These are phyloP conservation scores for Hylia prasina DNA, from an alignment of 2,113 vertebrate species.

Conservation along the genomic window DNA sequence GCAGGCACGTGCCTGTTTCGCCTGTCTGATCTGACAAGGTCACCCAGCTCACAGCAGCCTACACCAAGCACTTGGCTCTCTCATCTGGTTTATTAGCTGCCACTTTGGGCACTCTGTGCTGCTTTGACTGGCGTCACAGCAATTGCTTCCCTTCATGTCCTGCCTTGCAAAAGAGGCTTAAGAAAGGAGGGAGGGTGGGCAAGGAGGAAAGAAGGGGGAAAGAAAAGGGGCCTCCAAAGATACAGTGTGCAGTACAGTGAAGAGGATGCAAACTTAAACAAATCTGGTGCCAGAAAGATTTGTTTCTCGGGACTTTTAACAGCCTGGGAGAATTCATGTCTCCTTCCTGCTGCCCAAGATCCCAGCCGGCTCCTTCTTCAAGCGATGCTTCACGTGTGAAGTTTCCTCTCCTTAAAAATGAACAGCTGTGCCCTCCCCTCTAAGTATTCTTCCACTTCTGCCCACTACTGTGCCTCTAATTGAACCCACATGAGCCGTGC, in stretches of 20 bases:
- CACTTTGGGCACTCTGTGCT: conserved; percentile 43
- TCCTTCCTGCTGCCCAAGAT: conserved; percentile 55
- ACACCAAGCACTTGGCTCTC: conserved; percentile 11
- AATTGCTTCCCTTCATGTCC: conserved; percentile 28
- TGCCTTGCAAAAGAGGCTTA: conserved; percentile 40
- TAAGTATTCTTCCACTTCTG: conserved; percentile 77
- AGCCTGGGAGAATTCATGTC: conserved; percentile 52
- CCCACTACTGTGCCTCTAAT: conserved; percentile 79
- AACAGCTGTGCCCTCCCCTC: conserved; percentile 75
- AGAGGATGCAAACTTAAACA: conserved; percentile 42
- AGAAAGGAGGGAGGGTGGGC: not conserved
- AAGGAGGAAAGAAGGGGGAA: not conserved
- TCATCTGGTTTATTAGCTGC: conserved; percentile 60
- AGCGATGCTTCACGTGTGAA: conserved; percentile 71
- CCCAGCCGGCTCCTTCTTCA: conserved; percentile 41
- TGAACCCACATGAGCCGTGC: conserved; percentile 74
- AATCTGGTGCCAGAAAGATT: conserved; percentile 36
- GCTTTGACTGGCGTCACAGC: conserved; percentile 54
- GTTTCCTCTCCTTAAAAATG: conserved; percentile 78
- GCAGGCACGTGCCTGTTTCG: conserved; percentile 35
- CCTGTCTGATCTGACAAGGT: conserved; percentile 58
- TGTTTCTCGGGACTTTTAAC: conserved; percentile 35
- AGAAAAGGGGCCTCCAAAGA: not conserved
- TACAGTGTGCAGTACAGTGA: not conserved
- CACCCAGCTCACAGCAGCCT: conserved; percentile 32